Evolutionary conservation across 2,888 invertebrate genomes (phyloP), one percentile per base, ranked within the genome.

Genomic region (Erebia aethiops): DNA sequence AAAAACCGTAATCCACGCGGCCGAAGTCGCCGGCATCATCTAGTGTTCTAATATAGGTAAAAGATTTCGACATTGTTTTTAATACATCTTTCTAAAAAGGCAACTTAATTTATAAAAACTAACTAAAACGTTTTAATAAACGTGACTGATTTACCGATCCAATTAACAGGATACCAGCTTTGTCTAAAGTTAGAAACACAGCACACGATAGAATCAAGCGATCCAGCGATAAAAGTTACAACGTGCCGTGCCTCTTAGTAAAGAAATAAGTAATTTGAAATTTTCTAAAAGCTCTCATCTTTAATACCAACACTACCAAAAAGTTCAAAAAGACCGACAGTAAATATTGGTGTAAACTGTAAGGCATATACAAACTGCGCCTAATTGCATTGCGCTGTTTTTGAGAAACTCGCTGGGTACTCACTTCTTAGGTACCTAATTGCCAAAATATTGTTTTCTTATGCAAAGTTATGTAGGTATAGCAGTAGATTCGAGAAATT

Each of bases 331-430:
- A 67, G 68, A 62, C 63, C 73, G 71, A 35, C 62, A 63, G 76
- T 10, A 78, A 81, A 81, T 86, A 82, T 88, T 87, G 83, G 80
- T 74, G 61, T 62, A 10, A 61, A 83, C 79, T 73, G 61, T 62
- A 10, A 61, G 80, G 78, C 81, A 82, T 26, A 57, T 52, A 70
- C 79, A 46, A 11, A 81, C 79, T 77, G 74, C 76, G 75, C 78
- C 84, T 85, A 87, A 88, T 87, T 82, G 84, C 75, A 74, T 78
- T 76, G 70, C 66, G 58, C 68, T 80, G 79, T 80, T 76, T 69
- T 66, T 65, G 60, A 67, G 65, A 69, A 63, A 70, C 66, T 65
- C 69, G 71, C 72, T 18, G 10, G 54, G 16, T 16, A 0, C 51
- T 14, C n/a, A n/a, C n/a, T n/a, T n/a, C n/a, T n/a, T n/a, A n/a